Conservation (phyloP, 2,797 vertebrate species). For the Anabacerthia variegaticeps region DNA sequence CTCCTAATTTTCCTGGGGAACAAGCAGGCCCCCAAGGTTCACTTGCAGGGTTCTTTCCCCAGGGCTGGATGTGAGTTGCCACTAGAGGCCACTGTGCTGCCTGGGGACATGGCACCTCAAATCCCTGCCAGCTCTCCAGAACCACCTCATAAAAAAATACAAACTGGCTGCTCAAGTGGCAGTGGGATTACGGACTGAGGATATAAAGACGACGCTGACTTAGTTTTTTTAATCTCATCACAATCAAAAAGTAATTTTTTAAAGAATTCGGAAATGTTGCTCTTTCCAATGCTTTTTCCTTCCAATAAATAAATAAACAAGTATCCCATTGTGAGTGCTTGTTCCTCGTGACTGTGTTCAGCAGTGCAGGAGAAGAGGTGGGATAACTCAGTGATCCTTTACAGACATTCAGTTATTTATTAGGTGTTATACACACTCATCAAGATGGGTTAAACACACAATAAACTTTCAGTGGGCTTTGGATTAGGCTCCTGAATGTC, state of each 20-base stretch:
- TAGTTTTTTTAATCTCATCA: not conserved
- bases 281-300: not conserved
- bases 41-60: not conserved
- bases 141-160: fast-evolving
- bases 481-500: not conserved
- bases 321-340: not conserved
- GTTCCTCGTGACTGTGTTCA: not conserved
- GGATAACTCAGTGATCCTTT: not conserved
- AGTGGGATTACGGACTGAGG: fast-evolving
- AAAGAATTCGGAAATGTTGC: not conserved
- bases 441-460: not conserved
- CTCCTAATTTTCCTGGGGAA: not conserved
- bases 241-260: not conserved
- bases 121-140: not conserved
- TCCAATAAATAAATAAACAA: not conserved
- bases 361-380: not conserved
- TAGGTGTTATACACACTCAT: not conserved
- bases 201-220: not conserved
- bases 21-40: not conserved
- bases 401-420: not conserved
- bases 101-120: not conserved
- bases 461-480: not conserved
- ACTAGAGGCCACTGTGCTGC: constrained; percentile 1
- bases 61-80: not conserved
- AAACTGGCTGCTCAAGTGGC: not conserved